Conservation (phyloP, 2,888 invertebrate genomes). For the Ophioninae sp. region DNA sequence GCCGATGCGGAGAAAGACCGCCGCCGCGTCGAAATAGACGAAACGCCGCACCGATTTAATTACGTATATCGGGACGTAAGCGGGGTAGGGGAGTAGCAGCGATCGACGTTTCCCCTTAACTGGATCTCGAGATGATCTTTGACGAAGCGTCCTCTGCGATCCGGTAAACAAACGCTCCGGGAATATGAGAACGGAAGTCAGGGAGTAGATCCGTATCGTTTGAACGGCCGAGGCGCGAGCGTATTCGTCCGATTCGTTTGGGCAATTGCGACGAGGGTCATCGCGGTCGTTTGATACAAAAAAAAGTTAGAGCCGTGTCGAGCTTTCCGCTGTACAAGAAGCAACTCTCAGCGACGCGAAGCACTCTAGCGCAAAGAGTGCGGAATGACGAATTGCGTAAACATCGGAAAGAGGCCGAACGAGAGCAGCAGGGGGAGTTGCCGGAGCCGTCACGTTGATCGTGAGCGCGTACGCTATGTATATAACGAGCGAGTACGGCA, state of each 20-base stretch:
- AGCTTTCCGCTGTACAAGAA: too few relatives aligned
- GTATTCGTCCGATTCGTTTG: not conserved
- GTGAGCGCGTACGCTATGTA: not conserved
- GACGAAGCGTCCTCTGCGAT: not conserved
- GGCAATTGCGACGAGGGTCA: not conserved
- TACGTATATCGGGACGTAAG: not conserved
- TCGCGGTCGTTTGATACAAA: not conserved
- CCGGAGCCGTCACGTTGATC: not conserved
- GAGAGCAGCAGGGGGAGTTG: not conserved
- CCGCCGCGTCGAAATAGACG: not conserved
- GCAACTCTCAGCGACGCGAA: not conserved
- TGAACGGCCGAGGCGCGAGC: not conserved
- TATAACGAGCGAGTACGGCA: not conserved
- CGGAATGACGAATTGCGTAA: not conserved
- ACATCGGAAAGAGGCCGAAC: not conserved
- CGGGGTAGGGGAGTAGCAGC: not conserved
- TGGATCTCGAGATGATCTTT: not conserved
- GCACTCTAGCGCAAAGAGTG: not conserved
- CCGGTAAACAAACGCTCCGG: not conserved
- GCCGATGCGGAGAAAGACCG: not conserved
- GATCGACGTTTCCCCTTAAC: not conserved
- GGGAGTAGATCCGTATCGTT: too few relatives aligned
- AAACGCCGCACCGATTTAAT: not conserved
- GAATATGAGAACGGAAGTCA: too few relatives aligned
- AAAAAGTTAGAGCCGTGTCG: too few relatives aligned